phyloP scores from a whole-genome alignment of 2,797 vertebrate genomes.

The Chaetodon trifasciatus region DNA sequence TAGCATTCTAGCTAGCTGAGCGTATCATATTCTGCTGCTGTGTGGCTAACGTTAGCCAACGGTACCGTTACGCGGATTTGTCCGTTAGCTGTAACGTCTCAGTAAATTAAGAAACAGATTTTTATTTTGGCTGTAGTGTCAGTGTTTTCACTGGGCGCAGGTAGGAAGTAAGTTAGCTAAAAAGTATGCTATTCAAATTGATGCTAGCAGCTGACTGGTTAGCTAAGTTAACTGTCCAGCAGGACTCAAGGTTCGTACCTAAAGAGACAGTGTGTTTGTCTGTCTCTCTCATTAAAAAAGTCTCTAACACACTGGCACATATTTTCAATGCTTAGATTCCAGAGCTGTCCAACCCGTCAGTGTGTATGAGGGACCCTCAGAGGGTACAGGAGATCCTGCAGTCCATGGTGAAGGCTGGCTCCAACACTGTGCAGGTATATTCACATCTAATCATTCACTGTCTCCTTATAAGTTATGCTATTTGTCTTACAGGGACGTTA shows the following conservation, averaged over 20 bases:
- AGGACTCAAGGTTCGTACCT: too few relatives aligned
- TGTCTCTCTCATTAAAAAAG: not conserved
- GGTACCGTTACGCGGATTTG: not conserved
- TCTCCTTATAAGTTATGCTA: fast-evolving
- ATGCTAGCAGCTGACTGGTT: not conserved
- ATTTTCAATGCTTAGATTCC: conserved; percentile 81
- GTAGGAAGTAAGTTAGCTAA: not conserved
- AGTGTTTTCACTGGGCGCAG: not conserved
- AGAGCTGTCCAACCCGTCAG: conserved; percentile 85
- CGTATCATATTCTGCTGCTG: not conserved
- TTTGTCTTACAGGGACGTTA: not conserved
- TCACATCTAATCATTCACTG: not conserved
- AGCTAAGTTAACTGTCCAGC: not conserved
- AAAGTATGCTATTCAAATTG: not conserved
- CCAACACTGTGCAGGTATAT: conserved; percentile 88
- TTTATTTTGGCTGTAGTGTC: fast-evolving
- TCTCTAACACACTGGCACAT: not conserved
- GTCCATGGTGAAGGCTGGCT: conserved; percentile 84
- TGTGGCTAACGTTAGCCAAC: not conserved
- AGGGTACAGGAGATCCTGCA: conserved; percentile 83
- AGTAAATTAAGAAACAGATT: fast-evolving
- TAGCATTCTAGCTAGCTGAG: not conserved
- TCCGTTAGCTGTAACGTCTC: not conserved
- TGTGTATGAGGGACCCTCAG: conserved; percentile 87
- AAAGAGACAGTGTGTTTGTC: not conserved